Conservation (phyloP, 2,888 invertebrate species). For the Amitus sp. region DNA sequence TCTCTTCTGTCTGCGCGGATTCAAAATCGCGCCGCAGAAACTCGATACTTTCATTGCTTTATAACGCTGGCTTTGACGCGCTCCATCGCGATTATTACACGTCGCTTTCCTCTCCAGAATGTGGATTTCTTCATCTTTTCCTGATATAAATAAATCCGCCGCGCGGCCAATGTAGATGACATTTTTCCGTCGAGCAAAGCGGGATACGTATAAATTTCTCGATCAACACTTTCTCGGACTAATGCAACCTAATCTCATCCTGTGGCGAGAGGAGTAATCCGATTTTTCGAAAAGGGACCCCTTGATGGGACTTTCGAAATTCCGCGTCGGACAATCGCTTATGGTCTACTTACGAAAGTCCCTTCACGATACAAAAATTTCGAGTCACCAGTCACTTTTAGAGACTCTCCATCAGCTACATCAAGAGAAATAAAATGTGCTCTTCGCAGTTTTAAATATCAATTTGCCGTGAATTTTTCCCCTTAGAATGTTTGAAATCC, state of each 20-base stretch:
- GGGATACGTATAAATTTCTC: slow-evolving; percentile 1
- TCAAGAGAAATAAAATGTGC: no score
- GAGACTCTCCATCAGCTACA: no score
- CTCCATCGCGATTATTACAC: no score
- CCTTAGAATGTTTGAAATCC: no score
- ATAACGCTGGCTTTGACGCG: slow-evolving; percentile 24
- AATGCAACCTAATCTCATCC: slow-evolving; percentile 33
- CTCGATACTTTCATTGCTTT: slow-evolving; percentile 27
- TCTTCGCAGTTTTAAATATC: no score
- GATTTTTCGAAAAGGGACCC: slow-evolving; percentile 24
- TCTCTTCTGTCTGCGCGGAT: background rate
- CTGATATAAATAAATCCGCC: no score
- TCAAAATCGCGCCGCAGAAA: slow-evolving; percentile 11
- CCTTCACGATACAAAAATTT: no score
- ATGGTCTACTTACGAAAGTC: slow-evolving; percentile 34
- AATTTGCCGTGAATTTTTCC: no score
- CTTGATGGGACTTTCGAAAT: slow-evolving; percentile 38
- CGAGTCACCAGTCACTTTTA: no score
- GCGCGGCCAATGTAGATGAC: no score
- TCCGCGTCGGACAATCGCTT: slow-evolving; percentile 26
- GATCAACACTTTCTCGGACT: slow-evolving; percentile 32
- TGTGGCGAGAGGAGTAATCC: slow-evolving; percentile 24
- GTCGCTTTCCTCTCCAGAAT: slow-evolving; percentile 23
- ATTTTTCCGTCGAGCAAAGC: no score
- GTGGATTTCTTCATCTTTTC: no score